Conservation (phyloP, 2,797 vertebrate genomes). For the Cygnus olor region DNA sequence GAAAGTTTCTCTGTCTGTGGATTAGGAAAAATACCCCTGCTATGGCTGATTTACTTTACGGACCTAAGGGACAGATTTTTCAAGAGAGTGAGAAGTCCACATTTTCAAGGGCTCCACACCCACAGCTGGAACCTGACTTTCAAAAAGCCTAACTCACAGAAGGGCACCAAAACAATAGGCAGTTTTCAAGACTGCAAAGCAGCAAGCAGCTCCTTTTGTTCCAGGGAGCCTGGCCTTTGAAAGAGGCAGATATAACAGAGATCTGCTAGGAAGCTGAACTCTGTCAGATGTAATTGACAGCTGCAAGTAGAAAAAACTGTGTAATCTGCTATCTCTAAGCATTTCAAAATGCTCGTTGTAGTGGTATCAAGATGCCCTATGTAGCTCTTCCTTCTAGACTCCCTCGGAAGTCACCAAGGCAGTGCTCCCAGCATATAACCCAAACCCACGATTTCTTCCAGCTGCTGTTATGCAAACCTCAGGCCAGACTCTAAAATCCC, state of each 20-base stretch:
- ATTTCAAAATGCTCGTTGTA: neutral
- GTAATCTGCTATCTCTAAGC: neutral
- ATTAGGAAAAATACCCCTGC: constrained; percentile 20
- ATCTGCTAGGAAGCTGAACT: neutral
- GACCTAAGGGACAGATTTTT: neutral
- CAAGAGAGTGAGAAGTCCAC: neutral
- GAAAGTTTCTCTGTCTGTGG: constrained; percentile 10
- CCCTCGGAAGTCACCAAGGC: neutral
- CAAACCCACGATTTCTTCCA: neutral
- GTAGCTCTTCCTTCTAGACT: neutral
- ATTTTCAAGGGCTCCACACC: neutral
- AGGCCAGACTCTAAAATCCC: neutral
- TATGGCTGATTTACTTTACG: constrained; percentile 1
- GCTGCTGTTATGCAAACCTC: neutral
- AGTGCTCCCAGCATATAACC: neutral
- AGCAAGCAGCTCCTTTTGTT: neutral
- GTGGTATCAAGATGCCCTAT: neutral
- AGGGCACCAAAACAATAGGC: neutral
- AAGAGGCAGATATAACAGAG: neutral
- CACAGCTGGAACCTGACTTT: constrained; percentile 4
- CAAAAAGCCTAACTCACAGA: neutral
- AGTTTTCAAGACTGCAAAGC: neutral
- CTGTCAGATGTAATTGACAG: neutral
- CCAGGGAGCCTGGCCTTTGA: neutral
- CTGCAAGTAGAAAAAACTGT: neutral